Evolutionary conservation across 53 echinoderm and acorn worm species (phyloP).

Genomic region (Astropecten irregularis): DNA sequence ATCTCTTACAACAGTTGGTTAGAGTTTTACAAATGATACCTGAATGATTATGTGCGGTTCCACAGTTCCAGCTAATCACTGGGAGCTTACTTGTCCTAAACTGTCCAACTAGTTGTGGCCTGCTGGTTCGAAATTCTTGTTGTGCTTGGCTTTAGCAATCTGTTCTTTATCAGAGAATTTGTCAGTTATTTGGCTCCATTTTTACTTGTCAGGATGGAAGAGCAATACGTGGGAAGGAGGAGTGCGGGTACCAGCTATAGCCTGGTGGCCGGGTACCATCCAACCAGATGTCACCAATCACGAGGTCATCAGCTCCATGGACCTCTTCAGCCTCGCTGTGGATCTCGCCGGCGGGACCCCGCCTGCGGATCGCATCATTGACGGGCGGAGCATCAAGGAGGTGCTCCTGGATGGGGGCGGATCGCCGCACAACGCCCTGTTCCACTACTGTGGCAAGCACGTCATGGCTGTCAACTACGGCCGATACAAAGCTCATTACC

Average conservation of each 20-base stretch:
- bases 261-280: constrained; percentile 86
- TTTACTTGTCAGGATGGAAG: constrained; percentile 68
- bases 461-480: constrained; percentile 79
- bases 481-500: constrained; percentile 70
- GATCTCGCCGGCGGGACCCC: constrained; percentile 72
- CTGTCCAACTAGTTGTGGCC: too few species aligned
- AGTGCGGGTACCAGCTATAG: constrained; percentile 85
- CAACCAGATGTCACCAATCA: constrained; percentile 58
- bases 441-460: constrained; percentile 73
- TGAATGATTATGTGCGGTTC: too few species aligned
- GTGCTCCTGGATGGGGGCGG: constrained; percentile 43
- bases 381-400: constrained; percentile 69
- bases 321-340: constrained; percentile 74
- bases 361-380: constrained; percentile 71
- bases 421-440: constrained; percentile 55
- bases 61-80: too few species aligned
- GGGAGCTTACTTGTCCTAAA: too few species aligned
- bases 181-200: too few species aligned
- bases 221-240: constrained; percentile 87
- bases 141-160: too few species aligned
- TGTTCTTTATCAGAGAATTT: too few species aligned
- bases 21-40: too few species aligned
- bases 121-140: too few species aligned
- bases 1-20: too few species aligned
- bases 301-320: constrained; percentile 81